Evolutionary conservation across 2,113 vertebrate species (phyloP).

Genomic region (Megalops atlanticus): DNA sequence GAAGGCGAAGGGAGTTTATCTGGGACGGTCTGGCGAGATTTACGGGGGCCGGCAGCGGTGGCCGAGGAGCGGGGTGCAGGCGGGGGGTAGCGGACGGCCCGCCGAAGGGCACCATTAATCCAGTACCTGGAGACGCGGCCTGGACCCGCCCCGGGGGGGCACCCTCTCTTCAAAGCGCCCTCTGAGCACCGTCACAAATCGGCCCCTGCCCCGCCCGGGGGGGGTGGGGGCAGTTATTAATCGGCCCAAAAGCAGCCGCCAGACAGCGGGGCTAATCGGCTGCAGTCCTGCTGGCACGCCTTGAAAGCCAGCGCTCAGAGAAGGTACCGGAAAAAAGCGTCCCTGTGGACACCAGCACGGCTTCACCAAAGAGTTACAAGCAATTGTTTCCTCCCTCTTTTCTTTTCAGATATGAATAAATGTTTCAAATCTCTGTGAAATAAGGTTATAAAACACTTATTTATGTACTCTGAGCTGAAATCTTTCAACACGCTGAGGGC

Average conservation of each 20-base stretch:
- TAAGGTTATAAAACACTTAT: not conserved
- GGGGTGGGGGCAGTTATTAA: slow-evolving; percentile 54
- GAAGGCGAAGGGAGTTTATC: slow-evolving; percentile 36
- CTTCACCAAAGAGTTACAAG: slow-evolving; percentile 45
- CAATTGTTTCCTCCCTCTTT: slow-evolving; percentile 32
- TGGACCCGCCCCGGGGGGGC: slow-evolving; percentile 18
- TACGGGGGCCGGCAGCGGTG: slow-evolving; percentile 23
- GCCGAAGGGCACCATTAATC: slow-evolving; percentile 28
- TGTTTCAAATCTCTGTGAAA: slow-evolving; percentile 17
- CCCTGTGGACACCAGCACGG: slow-evolving; percentile 15
- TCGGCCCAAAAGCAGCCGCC: slow-evolving; percentile 41
- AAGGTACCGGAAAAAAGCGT: slow-evolving; percentile 43
- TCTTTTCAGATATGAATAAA: not conserved
- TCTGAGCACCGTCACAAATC: slow-evolving; percentile 49
- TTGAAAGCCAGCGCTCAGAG: slow-evolving; percentile 46
- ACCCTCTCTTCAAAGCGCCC: slow-evolving; percentile 63
- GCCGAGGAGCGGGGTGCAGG: not conserved
- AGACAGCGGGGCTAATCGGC: slow-evolving; percentile 54
- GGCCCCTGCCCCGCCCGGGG: slow-evolving; percentile 41
- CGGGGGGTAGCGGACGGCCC: slow-evolving; percentile 1
- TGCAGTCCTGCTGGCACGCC: slow-evolving; percentile 53
- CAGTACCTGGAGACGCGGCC: slow-evolving; percentile 41
- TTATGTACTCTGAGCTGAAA: not conserved
- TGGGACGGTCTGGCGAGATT: slow-evolving; percentile 37
- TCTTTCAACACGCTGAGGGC: not conserved